Evolutionary conservation across 2,888 invertebrate genomes (phyloP).

Genomic region (Acrocera orbiculus): DNA sequence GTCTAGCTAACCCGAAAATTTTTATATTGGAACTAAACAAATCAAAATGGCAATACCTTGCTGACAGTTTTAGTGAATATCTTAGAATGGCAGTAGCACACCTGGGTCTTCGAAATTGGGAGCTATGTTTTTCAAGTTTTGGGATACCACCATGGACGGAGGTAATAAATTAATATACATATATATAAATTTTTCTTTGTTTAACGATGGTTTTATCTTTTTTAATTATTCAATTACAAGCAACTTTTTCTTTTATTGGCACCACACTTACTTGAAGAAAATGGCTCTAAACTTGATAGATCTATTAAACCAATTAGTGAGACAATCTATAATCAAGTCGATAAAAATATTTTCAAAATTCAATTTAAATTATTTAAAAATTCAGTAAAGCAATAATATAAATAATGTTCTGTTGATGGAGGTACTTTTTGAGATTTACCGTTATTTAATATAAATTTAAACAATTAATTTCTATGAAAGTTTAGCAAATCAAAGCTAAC

Average conservation of each 20-base stretch:
- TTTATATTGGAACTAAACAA: constrained; percentile 25
- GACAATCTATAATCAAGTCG: constrained; percentile 43
- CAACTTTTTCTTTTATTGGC: constrained; percentile 60
- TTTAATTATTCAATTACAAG: no score
- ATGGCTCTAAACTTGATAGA: constrained; percentile 24
- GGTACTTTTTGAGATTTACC: no score
- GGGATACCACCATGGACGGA: constrained; percentile 65
- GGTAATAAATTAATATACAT: no score
- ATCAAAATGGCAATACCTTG: constrained; percentile 61
- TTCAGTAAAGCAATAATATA: no score
- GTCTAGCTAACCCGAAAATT: constrained; percentile 29
- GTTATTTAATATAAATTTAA: no score
- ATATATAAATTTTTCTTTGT: not conserved
- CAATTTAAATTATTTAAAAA: no score
- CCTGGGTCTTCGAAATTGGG: constrained; percentile 81
- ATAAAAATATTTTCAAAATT: no score
- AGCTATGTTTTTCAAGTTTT: constrained; percentile 62
- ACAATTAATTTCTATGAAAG: no score
- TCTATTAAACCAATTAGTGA: constrained; percentile 27
- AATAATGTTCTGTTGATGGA: no score
- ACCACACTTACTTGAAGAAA: constrained; percentile 50
- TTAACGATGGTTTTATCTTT: no score
- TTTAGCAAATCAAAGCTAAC: no score
- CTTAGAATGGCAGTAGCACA: constrained; percentile 75
- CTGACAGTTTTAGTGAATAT: constrained; percentile 68